These are phyloP conservation scores for Hypolimnas misippus DNA, from an alignment of 2,888 invertebrate genomes.

Conservation along the genomic window DNA sequence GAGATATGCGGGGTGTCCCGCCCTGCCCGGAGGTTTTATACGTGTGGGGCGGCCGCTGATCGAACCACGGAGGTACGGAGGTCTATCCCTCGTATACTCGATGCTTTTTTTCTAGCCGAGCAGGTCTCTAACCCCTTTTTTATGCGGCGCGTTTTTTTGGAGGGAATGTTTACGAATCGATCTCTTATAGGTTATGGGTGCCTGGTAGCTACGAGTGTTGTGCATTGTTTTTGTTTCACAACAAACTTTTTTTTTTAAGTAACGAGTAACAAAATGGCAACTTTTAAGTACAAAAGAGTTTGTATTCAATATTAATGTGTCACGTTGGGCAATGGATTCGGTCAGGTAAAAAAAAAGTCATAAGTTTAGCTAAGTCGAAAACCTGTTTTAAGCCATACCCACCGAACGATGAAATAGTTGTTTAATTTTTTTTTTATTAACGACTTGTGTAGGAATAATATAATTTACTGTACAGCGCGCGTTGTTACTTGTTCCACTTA, in stretches of 20 bases:
- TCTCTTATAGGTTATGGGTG: conserved; percentile 71
- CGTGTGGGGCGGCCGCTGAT: conserved; percentile 77
- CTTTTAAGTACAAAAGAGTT: neutral
- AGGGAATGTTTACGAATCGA: conserved; percentile 76
- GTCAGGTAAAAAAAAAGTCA: conserved; percentile 54
- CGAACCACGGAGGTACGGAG: conserved; percentile 79
- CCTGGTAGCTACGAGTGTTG: conserved; percentile 42
- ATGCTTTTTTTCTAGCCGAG: conserved; percentile 66
- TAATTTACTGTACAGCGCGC: neutral
- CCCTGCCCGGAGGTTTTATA: conserved; percentile 69
- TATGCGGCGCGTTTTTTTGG: conserved; percentile 70
- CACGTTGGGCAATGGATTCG: conserved; percentile 25
- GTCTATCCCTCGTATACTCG: conserved; percentile 78
- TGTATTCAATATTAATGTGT: conserved; percentile 14
- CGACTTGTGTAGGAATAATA: conserved; percentile 3
- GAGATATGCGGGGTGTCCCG: conserved; percentile 73
- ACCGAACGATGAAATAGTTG: conserved; percentile 42
- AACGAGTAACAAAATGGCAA: neutral
- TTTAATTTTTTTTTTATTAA: conserved; percentile 5
- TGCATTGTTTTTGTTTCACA: conserved; percentile 41
- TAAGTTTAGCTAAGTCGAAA: conserved; percentile 63
- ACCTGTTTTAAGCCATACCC: conserved; percentile 55
- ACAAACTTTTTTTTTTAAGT: conserved; percentile 30
- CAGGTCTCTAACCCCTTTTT: conserved; percentile 80
- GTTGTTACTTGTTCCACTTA: neutral